Conservation (phyloP, 2,797 vertebrate species). For the Rhincodon typus region DNA sequence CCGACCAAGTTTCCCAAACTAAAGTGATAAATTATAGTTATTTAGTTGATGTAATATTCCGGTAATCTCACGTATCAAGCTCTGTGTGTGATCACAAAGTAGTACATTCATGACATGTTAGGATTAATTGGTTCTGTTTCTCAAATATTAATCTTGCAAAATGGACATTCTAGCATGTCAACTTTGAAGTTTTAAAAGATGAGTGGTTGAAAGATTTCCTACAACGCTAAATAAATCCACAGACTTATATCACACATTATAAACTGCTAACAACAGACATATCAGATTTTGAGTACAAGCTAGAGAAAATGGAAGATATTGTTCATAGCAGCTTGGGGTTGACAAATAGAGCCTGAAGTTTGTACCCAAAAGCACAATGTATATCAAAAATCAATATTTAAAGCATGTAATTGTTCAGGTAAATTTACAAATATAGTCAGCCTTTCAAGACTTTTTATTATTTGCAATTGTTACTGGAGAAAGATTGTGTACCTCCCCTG, state of each 20-base stretch:
- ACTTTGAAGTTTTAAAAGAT: not conserved
- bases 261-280: not conserved
- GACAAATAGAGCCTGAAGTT: not conserved
- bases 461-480: not conserved
- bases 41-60: not conserved
- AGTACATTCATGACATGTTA: not conserved
- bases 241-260: not conserved
- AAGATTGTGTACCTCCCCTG: too few relatives aligned
- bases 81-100: too few relatives aligned
- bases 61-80: not conserved
- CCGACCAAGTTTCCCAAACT: too few relatives aligned
- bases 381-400: too few relatives aligned
- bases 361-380: not conserved
- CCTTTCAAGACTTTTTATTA: not conserved
- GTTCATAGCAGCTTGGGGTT: not conserved
- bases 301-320: not conserved
- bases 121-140: not conserved
- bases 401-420: not conserved
- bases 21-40: not conserved
- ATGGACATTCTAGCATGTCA: not conserved
- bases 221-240: not conserved
- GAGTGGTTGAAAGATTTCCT: not conserved
- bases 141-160: conserved; percentile 18
- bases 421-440: not conserved
- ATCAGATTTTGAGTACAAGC: not conserved